Evolutionary conservation across 2,113 vertebrate species (phyloP), one percentile per base, ranked within the genome.

Genomic region (Protobothrops mucrosquamatus): DNA sequence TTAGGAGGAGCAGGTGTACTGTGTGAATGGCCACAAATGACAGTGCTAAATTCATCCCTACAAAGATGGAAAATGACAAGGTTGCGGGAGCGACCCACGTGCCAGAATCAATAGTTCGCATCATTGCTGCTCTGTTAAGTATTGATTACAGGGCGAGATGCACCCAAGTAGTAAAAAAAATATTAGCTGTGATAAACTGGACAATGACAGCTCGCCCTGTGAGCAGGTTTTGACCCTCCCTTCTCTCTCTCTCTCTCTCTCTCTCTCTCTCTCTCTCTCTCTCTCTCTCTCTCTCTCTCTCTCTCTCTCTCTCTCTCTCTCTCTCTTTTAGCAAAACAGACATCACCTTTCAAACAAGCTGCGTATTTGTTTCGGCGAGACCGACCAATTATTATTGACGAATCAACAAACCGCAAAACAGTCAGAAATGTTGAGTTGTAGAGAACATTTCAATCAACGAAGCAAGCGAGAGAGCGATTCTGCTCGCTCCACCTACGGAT

Each of bases 31-130:
- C 12, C 87, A 88, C 56, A 86, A 52, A 89, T 24, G 74, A 64
- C 59, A 51, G 74, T 8, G 43, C 46, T 81, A 86, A 86, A 90
- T 87, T 86, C 92, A 87, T 90, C n/a, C 7, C 92, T 43, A 46
- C 39, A 54, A 90, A 57, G 89, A 54, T 48, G 90, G 92, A 69
- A 93, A 64, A 90, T 86, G 74, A 93, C 88, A 90, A 87, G 51
- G 56, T 61, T 64, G 92, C 39, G 64, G 87, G 61, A 29, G 81
- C 86, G 64, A 57, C 81, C 54, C 59, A 43, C 56, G 22, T 26
- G 81, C n/a, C 1, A 15, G 51, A 93, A 93, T 93, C 92, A 90
- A 93, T 93, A 93, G 89, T 64, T 90, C 48, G 90, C 81, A 93
- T 93, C 89, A 90, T 90, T 64, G 74, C 92, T 90, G 55, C 23